Conservation (phyloP, 2,113 vertebrate genomes). For the Hippocampus abdominalis region DNA sequence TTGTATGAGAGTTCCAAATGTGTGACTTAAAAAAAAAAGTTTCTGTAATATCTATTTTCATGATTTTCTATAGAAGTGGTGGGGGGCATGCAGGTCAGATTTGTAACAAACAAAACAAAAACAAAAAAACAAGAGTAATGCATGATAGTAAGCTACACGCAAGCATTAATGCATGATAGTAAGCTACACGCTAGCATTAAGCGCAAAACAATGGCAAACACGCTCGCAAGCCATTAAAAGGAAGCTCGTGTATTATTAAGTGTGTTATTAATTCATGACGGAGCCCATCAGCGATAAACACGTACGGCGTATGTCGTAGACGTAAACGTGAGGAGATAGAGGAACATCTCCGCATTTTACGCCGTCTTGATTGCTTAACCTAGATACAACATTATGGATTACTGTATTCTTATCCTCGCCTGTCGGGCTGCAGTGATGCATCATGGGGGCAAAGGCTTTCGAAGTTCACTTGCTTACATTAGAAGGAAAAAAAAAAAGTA, state of each 20-base stretch:
- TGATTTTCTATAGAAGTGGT: not conserved
- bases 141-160: conserved; percentile 11
- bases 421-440: conserved; percentile 35
- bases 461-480: conserved; percentile 42
- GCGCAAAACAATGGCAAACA: not conserved
- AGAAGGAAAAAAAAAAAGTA: conserved; percentile 23
- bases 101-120: no score
- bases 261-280: conserved; percentile 55
- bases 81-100: not conserved
- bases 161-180: not conserved
- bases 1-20: no score
- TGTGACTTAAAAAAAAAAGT: not conserved
- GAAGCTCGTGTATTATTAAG: conserved; percentile 55
- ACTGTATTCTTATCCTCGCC: conserved; percentile 52
- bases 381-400: conserved; percentile 66
- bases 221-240: not conserved
- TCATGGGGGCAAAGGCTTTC: conserved; percentile 37
- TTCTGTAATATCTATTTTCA: not conserved
- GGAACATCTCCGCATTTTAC: conserved; percentile 36
- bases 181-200: not conserved
- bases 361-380: conserved; percentile 62
- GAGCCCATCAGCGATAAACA: conserved; percentile 45
- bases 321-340: conserved; percentile 25
- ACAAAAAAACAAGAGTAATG: conserved; percentile 4
- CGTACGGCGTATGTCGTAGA: conserved; percentile 7